Percentiles rank a stretch among this genome's conserved stretches.
Conservation (phyloP, 2,113 vertebrate species). For the Tyrannus savana region DNA sequence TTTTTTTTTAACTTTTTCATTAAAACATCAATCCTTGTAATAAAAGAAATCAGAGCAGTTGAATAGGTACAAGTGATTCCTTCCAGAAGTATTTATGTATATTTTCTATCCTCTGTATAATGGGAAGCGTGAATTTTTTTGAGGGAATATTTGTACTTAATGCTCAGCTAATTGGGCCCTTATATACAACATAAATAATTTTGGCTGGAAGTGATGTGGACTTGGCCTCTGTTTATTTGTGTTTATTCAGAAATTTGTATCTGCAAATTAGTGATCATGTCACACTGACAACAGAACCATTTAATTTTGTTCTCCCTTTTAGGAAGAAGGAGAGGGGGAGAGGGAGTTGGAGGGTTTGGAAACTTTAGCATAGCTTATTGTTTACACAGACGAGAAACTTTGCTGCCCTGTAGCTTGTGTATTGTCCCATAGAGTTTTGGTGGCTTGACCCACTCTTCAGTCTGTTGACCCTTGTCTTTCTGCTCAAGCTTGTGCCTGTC, state of each 20-base stretch:
- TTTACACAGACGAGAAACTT: constrained; percentile 2
- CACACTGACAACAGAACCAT: constrained; percentile 26
- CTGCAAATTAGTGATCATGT: constrained; percentile 62
- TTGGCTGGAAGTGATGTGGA: constrained; percentile 14
- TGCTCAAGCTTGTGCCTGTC: constrained; percentile 73
- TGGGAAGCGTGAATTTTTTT: constrained; percentile 13
- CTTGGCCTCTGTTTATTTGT: constrained; percentile 65
- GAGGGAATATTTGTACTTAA: constrained; percentile 19
- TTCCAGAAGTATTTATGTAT: not conserved
- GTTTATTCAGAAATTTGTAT: constrained; percentile 64
- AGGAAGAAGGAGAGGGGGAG: not conserved
- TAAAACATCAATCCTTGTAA: not conserved
- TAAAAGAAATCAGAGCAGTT: not conserved
- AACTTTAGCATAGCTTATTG: constrained; percentile 12
- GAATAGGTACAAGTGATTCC: not conserved
- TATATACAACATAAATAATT: not conserved
- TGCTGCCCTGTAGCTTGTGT: constrained; percentile 55
- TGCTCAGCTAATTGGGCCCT: constrained; percentile 44
- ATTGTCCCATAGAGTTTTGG: constrained; percentile 65
- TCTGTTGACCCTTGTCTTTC: constrained; percentile 74
- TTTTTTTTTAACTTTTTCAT: not conserved
- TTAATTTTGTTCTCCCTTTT: constrained; percentile 21
- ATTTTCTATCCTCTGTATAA: not conserved
- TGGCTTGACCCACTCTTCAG: constrained; percentile 73
- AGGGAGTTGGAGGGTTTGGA: not conserved